Evolutionary conservation across 2,888 invertebrate species (phyloP).

Genomic region (Eupeodes luniger): DNA sequence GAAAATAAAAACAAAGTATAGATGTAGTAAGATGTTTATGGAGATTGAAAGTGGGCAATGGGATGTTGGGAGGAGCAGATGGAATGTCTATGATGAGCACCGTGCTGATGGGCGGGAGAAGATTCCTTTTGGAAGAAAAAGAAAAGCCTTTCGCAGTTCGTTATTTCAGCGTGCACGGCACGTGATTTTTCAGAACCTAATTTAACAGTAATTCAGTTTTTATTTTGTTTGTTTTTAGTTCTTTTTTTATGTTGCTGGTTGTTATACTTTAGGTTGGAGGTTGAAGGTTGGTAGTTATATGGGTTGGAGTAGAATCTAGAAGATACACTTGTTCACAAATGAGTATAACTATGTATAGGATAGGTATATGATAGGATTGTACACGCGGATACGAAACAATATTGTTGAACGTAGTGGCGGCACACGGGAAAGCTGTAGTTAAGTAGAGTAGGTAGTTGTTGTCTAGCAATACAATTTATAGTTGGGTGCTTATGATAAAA

Average conservation of each 20-base stretch:
- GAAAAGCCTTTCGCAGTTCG: slow-evolving; percentile 68
- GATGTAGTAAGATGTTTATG: slow-evolving; percentile 67
- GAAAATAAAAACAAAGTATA: slow-evolving; percentile 55
- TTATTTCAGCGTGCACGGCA: slow-evolving; percentile 61
- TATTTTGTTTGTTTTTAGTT: slow-evolving; percentile 77
- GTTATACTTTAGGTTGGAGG: slow-evolving; percentile 66
- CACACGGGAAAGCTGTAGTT: neutral
- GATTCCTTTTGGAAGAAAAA: slow-evolving; percentile 46
- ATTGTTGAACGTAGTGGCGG: slow-evolving; percentile 23
- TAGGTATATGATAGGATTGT: neutral
- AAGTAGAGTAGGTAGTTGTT: neutral
- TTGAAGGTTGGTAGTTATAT: slow-evolving; percentile 55
- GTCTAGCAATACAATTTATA: slow-evolving; percentile 1
- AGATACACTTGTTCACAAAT: slow-evolving; percentile 40
- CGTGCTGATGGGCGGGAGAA: neutral
- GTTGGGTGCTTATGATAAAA: slow-evolving; percentile 21
- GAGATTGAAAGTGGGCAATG: slow-evolving; percentile 47
- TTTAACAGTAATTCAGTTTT: slow-evolving; percentile 74
- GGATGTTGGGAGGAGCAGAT: neutral
- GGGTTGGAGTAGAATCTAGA: neutral
- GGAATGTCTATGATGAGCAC: neutral
- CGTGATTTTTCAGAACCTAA: slow-evolving; percentile 73
- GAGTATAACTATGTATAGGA: slow-evolving; percentile 9
- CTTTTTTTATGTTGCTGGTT: slow-evolving; percentile 28
- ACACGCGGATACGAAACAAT: slow-evolving; percentile 1